Evolutionary conservation across 2,113 vertebrate species (phyloP).

Genomic region (Mus pahari): DNA sequence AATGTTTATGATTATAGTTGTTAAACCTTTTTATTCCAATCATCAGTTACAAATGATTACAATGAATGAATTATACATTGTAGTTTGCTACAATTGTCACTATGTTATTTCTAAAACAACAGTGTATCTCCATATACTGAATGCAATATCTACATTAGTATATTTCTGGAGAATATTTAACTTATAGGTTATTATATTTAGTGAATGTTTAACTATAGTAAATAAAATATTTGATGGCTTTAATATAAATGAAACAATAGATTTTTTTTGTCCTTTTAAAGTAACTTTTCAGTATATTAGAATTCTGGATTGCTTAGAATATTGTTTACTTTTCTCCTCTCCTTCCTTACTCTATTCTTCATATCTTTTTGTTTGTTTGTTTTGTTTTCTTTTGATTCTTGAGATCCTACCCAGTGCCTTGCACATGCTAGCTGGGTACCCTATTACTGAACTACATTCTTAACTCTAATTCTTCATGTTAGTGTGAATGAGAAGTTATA

Average conservation of each 20-base stretch:
- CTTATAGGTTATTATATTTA: too few relatives aligned
- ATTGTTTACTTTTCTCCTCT: neutral
- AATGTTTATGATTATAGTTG: neutral
- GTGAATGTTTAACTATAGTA: neutral
- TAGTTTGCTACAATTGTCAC: constrained; percentile 19
- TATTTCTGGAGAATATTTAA: neutral
- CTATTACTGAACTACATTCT: neutral
- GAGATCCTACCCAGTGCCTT: neutral
- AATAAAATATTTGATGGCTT: neutral
- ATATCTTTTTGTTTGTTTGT: neutral
- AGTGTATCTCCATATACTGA: neutral
- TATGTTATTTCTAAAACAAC: neutral
- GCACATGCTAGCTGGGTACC: neutral
- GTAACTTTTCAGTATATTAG: constrained; percentile 20
- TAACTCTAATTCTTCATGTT: constrained; percentile 9
- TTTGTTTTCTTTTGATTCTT: neutral
- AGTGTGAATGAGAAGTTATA: constrained; percentile 40
- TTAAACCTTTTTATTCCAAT: constrained; percentile 27
- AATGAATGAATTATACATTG: constrained; percentile 13
- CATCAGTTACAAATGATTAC: constrained; percentile 24
- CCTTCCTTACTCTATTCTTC: too few relatives aligned
- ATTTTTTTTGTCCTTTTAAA: constrained; percentile 20
- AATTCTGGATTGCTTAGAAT: constrained; percentile 25
- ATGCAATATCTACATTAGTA: neutral
- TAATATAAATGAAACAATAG: neutral